Base-by-base conservation (phyloP, 2,113 vertebrate species). In the Recurvirostra avosetta region DNA sequence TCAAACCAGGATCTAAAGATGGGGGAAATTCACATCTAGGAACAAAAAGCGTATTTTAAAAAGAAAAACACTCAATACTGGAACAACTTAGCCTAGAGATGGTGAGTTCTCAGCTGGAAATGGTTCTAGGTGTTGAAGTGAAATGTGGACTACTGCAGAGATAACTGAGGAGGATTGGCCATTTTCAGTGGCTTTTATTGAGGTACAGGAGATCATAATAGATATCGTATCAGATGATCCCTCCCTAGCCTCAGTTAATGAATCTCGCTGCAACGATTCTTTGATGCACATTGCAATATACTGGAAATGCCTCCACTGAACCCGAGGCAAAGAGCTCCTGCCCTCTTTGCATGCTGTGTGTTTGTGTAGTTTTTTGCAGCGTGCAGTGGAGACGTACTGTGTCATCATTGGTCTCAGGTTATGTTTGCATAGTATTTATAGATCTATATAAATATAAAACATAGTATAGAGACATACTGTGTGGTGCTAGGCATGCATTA, bases 351-450 rank as follows among this genome's bases (percentile, higher is more conserved):
- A 6, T 5, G 5, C 12, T 41, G 2, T 53, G 36, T 34, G 6
- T 68, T 84, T 56, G 12, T 49, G 58, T 17, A 38, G 34, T n/a
- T 41, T 50, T 83, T 50, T 92, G 34, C 47, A 70, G 49, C 0
- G 0, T 58, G 10, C 32, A 53, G 30, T 45, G 40, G 17, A 62
- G 32, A 49, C 0, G 0, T 90, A 53, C 66, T 23, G 21, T 29
- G 17, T 30, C 16, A 15, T 56, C 1, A 1, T 14, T n/a, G 15
- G 12, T 67, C 7, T 56, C 58, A 34, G 41, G 63, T 45, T 66
- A 34, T 32, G 41, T 45, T 34, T 66, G 41, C 63, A 45, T 16
- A 16, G 17, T 12, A 77, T 75, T 53, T 88, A 26, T 3, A 65
- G 34, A 43, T 14, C 6, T 90, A 11, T 41, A 36, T 17, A 63